A percentile compares a stretch with the other conserved stretches of the same genome.
Conservation (phyloP, 1,140 invertebrate genomes). For the Hyles euphorbiae region DNA sequence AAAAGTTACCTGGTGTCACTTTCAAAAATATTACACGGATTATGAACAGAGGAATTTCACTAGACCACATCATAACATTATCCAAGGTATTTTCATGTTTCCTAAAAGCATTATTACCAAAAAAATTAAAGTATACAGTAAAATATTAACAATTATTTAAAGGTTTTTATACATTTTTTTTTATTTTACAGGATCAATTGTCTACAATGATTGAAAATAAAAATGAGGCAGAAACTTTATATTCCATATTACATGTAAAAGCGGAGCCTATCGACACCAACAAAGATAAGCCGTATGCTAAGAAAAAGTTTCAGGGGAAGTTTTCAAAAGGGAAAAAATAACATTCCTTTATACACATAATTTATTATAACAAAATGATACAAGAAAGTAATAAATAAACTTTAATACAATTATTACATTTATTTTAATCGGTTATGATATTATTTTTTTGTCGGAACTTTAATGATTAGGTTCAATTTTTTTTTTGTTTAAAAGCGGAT, state of each 20-base stretch:
- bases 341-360: conserved; percentile 9
- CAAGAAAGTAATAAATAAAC: conserved; percentile 14
- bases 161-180: background rate
- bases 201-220: conserved; percentile 80
- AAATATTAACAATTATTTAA: too few relatives aligned
- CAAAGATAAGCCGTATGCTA: conserved; percentile 49
- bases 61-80: conserved; percentile 81
- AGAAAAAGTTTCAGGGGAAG: conserved; percentile 49
- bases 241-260: conserved; percentile 79
- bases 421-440: background rate
- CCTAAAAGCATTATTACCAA: too few relatives aligned
- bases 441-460: too few relatives aligned
- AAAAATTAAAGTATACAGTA: too few relatives aligned
- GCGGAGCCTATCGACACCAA: conserved; percentile 68
- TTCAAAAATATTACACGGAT: conserved; percentile 89
- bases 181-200: conserved; percentile 78
- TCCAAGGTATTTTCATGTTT: conserved; percentile 59
- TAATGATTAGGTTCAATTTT: too few relatives aligned
- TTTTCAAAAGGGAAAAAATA: conserved; percentile 44
- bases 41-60: conserved; percentile 86
- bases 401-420: conserved; percentile 13
- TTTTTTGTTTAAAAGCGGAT: conserved; percentile 6
- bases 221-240: conserved; percentile 77
- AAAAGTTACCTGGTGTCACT: conserved; percentile 93
- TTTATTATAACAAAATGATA: conserved; percentile 14